Conservation (phyloP, 1,140 invertebrate species). For the Cardiocondyla obscurior region DNA sequence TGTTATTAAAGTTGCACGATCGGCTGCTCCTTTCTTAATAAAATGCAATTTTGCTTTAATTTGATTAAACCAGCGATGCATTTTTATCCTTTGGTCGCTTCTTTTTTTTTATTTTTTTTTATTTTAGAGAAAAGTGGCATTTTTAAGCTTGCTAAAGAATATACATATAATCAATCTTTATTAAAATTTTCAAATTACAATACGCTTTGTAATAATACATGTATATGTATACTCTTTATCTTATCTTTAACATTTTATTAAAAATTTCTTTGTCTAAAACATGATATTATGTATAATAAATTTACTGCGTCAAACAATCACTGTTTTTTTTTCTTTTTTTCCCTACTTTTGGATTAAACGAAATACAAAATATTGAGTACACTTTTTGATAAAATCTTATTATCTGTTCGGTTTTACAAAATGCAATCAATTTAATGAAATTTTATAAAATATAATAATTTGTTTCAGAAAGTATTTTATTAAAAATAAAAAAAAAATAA, state of each 20-base stretch:
- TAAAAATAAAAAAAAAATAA: too few relatives aligned
- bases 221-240: not conserved
- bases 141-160: not conserved
- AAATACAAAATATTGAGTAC: too few relatives aligned
- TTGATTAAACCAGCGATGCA: not conserved
- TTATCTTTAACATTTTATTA: conserved; percentile 7
- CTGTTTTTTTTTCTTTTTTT: too few relatives aligned
- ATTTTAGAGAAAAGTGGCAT: not conserved
- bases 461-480: not conserved
- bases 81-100: not conserved
- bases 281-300: not conserved
- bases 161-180: not conserved
- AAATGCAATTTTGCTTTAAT: not conserved
- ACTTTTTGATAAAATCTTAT: not conserved
- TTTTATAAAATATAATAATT: not conserved
- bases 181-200: not conserved
- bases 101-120: not conserved
- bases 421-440: not conserved
- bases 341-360: too few relatives aligned
- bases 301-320: too few relatives aligned
- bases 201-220: not conserved
- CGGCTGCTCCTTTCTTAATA: not conserved
- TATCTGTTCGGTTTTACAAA: not conserved
- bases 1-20: conserved; percentile 12
- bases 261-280: not conserved